These are phyloP conservation scores for Diplosoma virens DNA, from an alignment of 23 tunicate genomes.

Conservation along the genomic window DNA sequence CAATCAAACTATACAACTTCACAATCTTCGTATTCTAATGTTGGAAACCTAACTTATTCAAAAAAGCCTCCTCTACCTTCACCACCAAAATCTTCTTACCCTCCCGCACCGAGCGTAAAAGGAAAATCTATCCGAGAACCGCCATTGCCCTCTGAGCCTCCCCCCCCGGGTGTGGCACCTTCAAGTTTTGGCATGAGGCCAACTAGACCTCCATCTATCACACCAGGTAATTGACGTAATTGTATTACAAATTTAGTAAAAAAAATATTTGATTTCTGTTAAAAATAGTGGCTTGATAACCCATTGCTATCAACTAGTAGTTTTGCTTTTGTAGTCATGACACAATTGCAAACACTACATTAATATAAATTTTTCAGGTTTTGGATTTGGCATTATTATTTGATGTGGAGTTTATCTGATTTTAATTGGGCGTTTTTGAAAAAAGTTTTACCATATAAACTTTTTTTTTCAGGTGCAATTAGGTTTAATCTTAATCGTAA, in stretches of 20 bases:
- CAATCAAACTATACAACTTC: neutral
- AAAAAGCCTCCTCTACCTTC: neutral
- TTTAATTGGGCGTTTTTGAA: neutral
- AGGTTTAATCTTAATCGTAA: conserved; percentile 43
- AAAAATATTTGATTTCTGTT: no score
- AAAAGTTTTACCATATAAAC: neutral
- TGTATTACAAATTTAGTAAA: no score
- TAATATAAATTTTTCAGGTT: neutral
- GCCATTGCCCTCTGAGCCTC: neutral
- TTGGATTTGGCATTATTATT: neutral
- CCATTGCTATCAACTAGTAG: no score
- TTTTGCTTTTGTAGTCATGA: no score
- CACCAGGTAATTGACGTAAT: no score
- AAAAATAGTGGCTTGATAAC: no score
- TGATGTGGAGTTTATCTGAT: neutral
- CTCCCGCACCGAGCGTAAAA: neutral
- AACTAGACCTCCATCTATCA: conserved; percentile 1
- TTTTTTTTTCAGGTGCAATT: conserved; percentile 29
- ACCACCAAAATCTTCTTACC: neutral
- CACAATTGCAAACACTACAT: neutral
- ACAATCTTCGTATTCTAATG: neutral
- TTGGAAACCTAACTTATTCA: neutral
- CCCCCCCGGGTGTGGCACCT: neutral
- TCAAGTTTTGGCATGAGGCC: neutral
- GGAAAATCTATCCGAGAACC: no score